Evolutionary conservation across 1,140 invertebrate species (phyloP).

Genomic region (Archegozetes longisetosus): DNA sequence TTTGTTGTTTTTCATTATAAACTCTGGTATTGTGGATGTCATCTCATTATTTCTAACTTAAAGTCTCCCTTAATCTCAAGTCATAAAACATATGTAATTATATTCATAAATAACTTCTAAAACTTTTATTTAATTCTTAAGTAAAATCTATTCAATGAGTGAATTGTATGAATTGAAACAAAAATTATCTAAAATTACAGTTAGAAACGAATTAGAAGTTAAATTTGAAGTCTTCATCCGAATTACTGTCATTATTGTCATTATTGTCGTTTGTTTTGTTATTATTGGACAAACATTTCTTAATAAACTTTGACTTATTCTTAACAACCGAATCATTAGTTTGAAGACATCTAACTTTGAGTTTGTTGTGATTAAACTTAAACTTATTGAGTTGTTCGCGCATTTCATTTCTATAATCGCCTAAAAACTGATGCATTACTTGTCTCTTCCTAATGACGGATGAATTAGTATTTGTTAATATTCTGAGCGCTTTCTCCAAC

Average conservation of each 20-base stretch:
- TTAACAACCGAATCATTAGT: not conserved
- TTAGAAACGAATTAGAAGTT: not conserved
- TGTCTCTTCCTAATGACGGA: not conserved
- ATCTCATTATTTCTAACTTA: too few species aligned
- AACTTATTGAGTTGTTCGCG: not conserved
- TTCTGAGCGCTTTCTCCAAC: not conserved
- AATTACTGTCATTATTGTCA: not conserved
- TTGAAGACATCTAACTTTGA: not conserved
- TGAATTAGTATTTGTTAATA: not conserved
- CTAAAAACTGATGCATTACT: conserved; percentile 2
- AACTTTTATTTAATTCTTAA: too few species aligned
- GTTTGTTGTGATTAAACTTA: not conserved
- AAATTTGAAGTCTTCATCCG: not conserved
- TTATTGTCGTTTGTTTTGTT: not conserved
- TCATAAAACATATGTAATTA: too few species aligned
- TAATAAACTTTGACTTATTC: conserved; percentile 1
- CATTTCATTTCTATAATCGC: conserved; percentile 5
- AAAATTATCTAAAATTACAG: too few species aligned
- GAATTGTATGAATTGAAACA: too few species aligned
- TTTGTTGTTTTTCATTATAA: too few species aligned
- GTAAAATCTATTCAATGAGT: too few species aligned
- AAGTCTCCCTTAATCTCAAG: too few species aligned
- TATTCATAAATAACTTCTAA: too few species aligned
- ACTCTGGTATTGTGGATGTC: too few species aligned
- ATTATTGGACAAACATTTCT: not conserved